phyloP scores from a whole-genome alignment of 2,113 vertebrate genomes.

The Bubo scandiacus region DNA sequence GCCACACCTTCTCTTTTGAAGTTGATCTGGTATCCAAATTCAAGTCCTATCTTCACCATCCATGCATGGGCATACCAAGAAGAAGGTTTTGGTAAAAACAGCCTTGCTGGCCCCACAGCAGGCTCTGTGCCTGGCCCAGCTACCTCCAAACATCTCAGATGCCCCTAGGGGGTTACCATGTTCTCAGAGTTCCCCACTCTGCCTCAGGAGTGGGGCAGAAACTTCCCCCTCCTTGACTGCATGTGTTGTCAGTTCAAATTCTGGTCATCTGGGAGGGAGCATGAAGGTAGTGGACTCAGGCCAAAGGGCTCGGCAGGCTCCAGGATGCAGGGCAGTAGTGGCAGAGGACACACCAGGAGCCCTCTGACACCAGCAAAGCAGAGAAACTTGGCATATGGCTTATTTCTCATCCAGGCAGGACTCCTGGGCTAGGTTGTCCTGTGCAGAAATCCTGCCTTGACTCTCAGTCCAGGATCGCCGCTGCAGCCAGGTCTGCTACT shows the following conservation, averaged over 20 bases:
- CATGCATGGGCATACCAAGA: neutral
- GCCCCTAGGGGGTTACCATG: no score
- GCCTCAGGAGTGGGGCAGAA: neutral
- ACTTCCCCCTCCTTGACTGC: neutral
- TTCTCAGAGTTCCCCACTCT: neutral
- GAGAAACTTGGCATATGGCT: neutral
- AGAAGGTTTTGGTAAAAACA: neutral
- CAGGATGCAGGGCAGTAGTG: neutral
- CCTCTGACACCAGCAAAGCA: neutral
- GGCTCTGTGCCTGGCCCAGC: neutral
- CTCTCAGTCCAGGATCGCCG: neutral
- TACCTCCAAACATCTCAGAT: neutral
- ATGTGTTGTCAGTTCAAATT: neutral
- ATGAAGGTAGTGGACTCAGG: neutral
- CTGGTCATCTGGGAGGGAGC: neutral
- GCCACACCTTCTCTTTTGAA: neutral
- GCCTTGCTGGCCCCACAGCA: fast-evolving
- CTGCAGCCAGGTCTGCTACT: neutral
- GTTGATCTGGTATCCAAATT: neutral
- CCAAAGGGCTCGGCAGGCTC: neutral
- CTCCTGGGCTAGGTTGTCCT: neutral
- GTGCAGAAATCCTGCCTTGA: neutral
- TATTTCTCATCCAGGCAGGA: neutral
- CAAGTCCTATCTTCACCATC: neutral
- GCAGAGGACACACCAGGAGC: neutral